phyloP scores from a whole-genome alignment of 2,113 vertebrate species.

The Trematocara nigrifrons region DNA sequence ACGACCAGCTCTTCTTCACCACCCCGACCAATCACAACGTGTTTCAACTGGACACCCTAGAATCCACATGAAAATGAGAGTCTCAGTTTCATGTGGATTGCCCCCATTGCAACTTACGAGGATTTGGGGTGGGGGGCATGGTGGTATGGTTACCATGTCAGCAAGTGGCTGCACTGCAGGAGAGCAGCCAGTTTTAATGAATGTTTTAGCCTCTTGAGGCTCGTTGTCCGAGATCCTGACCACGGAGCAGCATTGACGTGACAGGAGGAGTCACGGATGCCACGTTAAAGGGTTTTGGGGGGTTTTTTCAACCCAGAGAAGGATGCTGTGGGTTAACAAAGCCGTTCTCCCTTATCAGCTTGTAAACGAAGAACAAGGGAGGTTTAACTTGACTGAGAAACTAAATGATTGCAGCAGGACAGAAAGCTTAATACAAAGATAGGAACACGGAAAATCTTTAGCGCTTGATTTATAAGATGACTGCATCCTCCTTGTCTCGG shows the following conservation, averaged over 20 bases:
- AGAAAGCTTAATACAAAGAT: conserved; percentile 76
- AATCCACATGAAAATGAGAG: conserved; percentile 86
- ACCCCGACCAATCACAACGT: conserved; percentile 96
- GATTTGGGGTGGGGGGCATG: background rate
- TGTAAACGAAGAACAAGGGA: conserved; percentile 8
- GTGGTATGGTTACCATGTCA: conserved; percentile 33
- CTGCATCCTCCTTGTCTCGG: conserved; percentile 62
- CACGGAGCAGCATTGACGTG: background rate
- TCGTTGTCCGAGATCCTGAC: conserved; percentile 27
- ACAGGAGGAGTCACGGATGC: conserved; percentile 21
- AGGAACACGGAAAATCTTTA: conserved; percentile 45
- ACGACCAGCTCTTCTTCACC: conserved; percentile 94
- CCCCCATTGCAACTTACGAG: background rate
- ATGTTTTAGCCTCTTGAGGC: conserved; percentile 55
- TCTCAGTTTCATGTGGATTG: background rate
- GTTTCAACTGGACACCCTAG: conserved; percentile 93
- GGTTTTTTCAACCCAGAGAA: background rate
- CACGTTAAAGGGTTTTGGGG: conserved; percentile 1
- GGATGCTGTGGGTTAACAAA: background rate
- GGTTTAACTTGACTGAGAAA: conserved; percentile 24
- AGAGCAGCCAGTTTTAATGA: conserved; percentile 51
- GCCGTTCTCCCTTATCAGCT: conserved; percentile 5
- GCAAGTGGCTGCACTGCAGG: conserved; percentile 31
- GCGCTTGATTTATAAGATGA: conserved; percentile 48
- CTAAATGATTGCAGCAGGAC: conserved; percentile 33